These are phyloP conservation scores for Phrynocephalus guinanensis DNA, from an alignment of 2,797 vertebrate species.

Conservation along the genomic window DNA sequence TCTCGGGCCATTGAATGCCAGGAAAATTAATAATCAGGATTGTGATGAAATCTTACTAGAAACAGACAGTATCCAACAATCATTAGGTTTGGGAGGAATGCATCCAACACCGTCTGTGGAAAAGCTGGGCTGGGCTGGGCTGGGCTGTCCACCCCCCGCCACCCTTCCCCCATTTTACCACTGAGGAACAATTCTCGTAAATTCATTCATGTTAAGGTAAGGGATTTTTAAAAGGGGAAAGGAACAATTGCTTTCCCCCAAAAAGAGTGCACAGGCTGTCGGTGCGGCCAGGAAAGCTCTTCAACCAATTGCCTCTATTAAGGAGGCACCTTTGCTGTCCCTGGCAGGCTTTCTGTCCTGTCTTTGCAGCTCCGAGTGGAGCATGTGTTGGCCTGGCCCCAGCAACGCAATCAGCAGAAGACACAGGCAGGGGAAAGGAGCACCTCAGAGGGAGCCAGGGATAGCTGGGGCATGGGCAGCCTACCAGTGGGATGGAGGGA, in stretches of 20 bases:
- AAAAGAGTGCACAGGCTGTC: constrained; percentile 7
- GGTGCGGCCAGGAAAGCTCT: not conserved
- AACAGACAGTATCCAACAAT: constrained; percentile 15
- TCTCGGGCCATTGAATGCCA: constrained; percentile 14
- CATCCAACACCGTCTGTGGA: constrained; percentile 25
- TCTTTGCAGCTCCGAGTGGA: no score
- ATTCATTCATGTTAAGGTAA: constrained; percentile 2
- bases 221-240: not conserved
- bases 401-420: no score
- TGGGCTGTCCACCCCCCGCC: not conserved
- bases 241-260: not conserved
- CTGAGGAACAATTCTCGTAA: constrained; percentile 18
- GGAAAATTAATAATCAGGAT: constrained; percentile 36
- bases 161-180: constrained; percentile 2
- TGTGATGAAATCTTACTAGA: constrained; percentile 28
- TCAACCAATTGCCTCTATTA: not conserved
- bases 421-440: no score
- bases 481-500: no score
- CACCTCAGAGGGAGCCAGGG: no score
- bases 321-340: no score
- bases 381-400: no score
- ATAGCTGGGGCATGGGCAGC: no score
- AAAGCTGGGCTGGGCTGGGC: not conserved
- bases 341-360: no score
- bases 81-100: constrained; percentile 22